These are phyloP conservation scores for Amphiduros pacificus DNA, from an alignment of 2,888 invertebrate species.

Conservation along the genomic window DNA sequence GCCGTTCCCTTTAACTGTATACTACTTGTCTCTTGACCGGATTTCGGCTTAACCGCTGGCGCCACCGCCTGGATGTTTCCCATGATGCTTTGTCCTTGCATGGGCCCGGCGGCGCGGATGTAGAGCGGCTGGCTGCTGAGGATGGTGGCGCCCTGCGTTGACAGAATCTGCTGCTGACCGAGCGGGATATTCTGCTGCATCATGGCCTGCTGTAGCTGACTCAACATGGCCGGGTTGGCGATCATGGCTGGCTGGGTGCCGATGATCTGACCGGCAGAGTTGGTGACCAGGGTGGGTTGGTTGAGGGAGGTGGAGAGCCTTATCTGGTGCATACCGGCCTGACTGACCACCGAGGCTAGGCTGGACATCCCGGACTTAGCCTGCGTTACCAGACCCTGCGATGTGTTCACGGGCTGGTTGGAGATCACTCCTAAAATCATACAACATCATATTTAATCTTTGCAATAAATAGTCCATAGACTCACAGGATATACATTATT, in stretches of 20 bases:
- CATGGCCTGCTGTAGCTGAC: conserved; percentile 27
- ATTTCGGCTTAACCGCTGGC: neutral
- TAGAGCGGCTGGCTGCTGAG: conserved; percentile 49
- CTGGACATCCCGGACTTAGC: neutral
- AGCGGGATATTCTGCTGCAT: conserved; percentile 38
- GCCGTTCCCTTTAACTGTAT: neutral
- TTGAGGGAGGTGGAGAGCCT: neutral
- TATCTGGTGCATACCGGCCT: neutral
- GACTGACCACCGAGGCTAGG: neutral
- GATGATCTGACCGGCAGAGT: conserved; percentile 21
- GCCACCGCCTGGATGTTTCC: conserved; percentile 1
- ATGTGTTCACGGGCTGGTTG: conserved; percentile 1
- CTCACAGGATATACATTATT: no score
- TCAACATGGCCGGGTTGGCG: conserved; percentile 45
- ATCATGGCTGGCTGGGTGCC: conserved; percentile 32
- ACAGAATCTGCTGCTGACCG: conserved; percentile 41
- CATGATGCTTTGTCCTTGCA: conserved; percentile 2
- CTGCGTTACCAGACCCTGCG: neutral
- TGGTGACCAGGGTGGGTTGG: conserved; percentile 15
- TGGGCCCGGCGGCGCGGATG: conserved; percentile 43
- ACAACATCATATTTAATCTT: no score
- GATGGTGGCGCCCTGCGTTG: conserved; percentile 38
- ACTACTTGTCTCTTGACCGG: neutral
- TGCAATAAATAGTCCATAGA: no score
- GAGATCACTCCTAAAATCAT: conserved; percentile 2